Base-by-base conservation (phyloP, 2,888 invertebrate genomes). In the Tipula helvola region DNA sequence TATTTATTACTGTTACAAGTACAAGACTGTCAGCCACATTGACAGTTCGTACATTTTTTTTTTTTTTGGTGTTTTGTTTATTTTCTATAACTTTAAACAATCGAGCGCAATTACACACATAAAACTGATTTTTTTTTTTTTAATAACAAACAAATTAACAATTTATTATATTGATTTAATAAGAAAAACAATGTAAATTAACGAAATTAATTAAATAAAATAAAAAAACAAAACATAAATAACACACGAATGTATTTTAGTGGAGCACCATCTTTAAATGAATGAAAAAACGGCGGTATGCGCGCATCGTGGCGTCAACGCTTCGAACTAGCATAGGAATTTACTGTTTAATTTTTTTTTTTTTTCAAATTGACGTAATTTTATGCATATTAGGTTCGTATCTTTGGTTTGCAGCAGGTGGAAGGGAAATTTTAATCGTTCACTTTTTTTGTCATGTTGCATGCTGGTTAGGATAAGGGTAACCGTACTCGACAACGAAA, bases 271-370 rank as follows among this genome's bases (percentile, higher is more conserved):
- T 84, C 84, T 84, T 84, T 84, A 84, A 83, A 84, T 84, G 84
- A 84, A 84, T 84, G 28, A 8, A 16, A n/a, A 84, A 84, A 84
- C 41, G 39, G 84, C 36, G 41, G 36, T 39, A 39, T 84, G 84
- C n/a, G 84, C 84, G 84, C 84, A 39, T 39, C n/a, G 36, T 5
- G 13, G 97, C 96, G 90, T 41, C 86, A 86, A 86, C 86, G 86
- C 86, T 86, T 7, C 7, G 36, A 16, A 86, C 86, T 86, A 86
- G 0, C 2, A 39, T 0, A 39, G 86, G 86, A 86, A 86, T 86
- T 86, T 84, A 28, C 71, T 28, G 71, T 71, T 71, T 47, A n/a
- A 47, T n/a, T 47, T 47, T 47, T 52, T 13, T 86, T 57, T 57
- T 84, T 57, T 71, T 71, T 71, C 28, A 71, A 71, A 71, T 71